Percentiles rank a stretch among this genome's conserved stretches.
These are phyloP conservation scores for Peromyscus attwateri DNA, from an alignment of 2,797 vertebrate species.

Conservation along the genomic window DNA sequence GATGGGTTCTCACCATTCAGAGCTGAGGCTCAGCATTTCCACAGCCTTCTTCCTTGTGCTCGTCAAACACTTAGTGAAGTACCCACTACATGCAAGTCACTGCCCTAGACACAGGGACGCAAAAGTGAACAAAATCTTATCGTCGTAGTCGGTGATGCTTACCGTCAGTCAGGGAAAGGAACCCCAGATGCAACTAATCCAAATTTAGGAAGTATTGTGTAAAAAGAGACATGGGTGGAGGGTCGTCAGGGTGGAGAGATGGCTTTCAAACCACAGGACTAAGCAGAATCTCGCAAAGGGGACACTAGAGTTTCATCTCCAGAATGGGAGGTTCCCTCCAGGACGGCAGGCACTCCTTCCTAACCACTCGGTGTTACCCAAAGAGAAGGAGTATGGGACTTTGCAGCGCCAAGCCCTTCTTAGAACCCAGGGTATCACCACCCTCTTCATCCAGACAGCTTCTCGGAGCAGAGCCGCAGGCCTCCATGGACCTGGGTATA, in stretches of 20 bases:
- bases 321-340: background rate
- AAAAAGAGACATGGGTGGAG: background rate
- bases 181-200: background rate
- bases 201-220: background rate
- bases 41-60: background rate
- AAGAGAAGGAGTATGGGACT: background rate
- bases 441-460: background rate
- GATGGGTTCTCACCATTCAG: background rate
- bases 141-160: background rate
- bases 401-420: accelerated
- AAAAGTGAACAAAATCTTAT: background rate
- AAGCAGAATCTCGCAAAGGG: background rate
- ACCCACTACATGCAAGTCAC: background rate
- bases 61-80: background rate
- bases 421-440: background rate
- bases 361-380: background rate
- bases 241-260: background rate
- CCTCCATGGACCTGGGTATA: background rate
- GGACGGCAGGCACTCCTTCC: background rate
- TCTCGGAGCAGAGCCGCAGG: background rate
- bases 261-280: background rate
- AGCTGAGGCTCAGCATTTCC: conserved; percentile 11
- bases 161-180: background rate
- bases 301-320: background rate
- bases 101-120: background rate